Evolutionary conservation across 1,140 invertebrate genomes (phyloP).

Genomic region (Caenorhabditis latens): DNA sequence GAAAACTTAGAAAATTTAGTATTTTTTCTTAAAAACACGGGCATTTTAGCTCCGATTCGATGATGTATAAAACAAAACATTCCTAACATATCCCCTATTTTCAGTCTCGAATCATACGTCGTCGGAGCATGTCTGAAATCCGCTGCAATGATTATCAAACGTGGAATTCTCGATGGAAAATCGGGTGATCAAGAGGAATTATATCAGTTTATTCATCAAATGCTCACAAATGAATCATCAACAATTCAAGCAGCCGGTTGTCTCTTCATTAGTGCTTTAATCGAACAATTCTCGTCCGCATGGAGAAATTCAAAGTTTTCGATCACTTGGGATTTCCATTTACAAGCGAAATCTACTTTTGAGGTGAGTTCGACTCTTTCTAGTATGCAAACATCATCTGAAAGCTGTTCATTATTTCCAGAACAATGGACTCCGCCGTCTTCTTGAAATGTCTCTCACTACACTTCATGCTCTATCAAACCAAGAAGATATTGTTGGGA

Average conservation of each 20-base stretch:
- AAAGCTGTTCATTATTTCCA: not conserved
- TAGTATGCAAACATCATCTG: not conserved
- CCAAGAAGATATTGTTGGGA: conserved; percentile 44
- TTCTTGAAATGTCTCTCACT: conserved; percentile 57
- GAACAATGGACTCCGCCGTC: conserved; percentile 50
- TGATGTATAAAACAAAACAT: not conserved
- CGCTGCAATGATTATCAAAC: conserved; percentile 62
- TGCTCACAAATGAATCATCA: conserved; percentile 50
- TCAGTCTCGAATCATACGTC: conserved; percentile 59
- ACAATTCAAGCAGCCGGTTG: conserved; percentile 64
- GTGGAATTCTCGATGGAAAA: conserved; percentile 65
- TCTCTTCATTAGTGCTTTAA: conserved; percentile 58
- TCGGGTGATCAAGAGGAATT: conserved; percentile 57
- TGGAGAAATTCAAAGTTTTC: conserved; percentile 65
- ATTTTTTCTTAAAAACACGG: not conserved
- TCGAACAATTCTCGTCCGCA: conserved; percentile 62
- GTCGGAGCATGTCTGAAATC: conserved; percentile 54
- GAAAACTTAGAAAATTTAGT: too few relatives aligned
- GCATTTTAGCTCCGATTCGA: too few relatives aligned
- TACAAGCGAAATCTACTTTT: conserved; percentile 62
- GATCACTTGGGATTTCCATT: conserved; percentile 67
- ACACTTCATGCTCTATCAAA: conserved; percentile 41
- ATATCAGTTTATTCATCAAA: conserved; percentile 57
- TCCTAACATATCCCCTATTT: conserved; percentile 3
- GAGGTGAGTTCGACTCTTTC: conserved; percentile 35